Evolutionary conservation across 53 echinoderm and acorn worm genomes (phyloP), one percentile per base, ranked within the genome.

Genomic region (Astropecten irregularis): DNA sequence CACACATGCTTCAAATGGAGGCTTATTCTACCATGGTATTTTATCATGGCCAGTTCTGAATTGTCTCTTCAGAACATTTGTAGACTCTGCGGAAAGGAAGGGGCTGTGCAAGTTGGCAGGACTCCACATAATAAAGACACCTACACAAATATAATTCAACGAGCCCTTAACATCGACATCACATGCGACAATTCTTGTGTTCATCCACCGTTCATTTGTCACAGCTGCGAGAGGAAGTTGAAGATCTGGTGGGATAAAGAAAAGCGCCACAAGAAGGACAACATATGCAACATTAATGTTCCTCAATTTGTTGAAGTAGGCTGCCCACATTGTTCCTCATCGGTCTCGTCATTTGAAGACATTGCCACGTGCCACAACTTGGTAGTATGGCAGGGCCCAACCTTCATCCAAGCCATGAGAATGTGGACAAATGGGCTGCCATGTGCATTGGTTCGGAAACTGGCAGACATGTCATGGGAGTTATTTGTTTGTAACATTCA

Each of bases 181-280:
- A n/a, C n/a, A n/a, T n/a, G n/a, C n/a, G n/a, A n/a, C n/a, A n/a
- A n/a, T n/a, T n/a, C n/a, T n/a, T n/a, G n/a, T n/a, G n/a, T n/a
- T n/a, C n/a, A n/a, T 66, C 66, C 66, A 4, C 66, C 66, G 15
- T 66, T 39, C 18, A 40, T 66, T 2, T 66, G 66, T n/a, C 66
- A 39, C 34, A 21, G 39, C 16, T 66, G 66, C 13, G 14, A 19
- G 22, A 38, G 21, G 20, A 66, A 66, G 38, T 25, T 66, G 21
- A 20, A 38, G 21, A 15, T 9, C 7, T 66, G 66, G 66, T 66
- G 66, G 66, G 9, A 38, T 1, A 18, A 20, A 15, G 39, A 38
- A 1, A 66, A 66, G 40, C n/a, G 7, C 13, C 7, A 40, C 14
- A 66, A 66, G 21, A 66, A 39, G 21, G 66, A 4, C 2, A 21